Conservation (phyloP, 1,140 invertebrate species). For the Steinernema feltiae region DNA sequence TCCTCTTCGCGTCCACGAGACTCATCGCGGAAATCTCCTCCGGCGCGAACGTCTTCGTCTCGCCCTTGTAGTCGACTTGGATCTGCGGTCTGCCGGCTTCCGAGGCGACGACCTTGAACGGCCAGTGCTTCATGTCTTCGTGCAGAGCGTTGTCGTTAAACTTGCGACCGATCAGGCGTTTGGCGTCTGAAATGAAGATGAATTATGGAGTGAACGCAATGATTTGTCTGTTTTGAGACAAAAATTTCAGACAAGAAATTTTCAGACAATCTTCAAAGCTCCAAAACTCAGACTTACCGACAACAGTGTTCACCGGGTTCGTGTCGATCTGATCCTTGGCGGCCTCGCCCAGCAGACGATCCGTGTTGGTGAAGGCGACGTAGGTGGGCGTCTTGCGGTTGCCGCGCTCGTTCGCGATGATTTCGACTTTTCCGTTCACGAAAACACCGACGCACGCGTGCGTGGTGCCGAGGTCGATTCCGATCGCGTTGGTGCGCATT, state of each 20-base stretch:
- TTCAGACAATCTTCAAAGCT: no score
- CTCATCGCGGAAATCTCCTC: conserved; percentile 88
- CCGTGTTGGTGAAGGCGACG: conserved; percentile 91
- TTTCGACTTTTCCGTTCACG: conserved; percentile 79
- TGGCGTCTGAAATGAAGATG: conserved; percentile 64
- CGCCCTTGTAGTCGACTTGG: conserved; percentile 70
- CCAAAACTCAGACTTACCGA: conserved; percentile 50
- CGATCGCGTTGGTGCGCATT: conserved; percentile 54
- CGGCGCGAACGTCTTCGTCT: conserved; percentile 80
- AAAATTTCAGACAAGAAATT: no score
- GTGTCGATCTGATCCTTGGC: conserved; percentile 81
- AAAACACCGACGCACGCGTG: conserved; percentile 65
- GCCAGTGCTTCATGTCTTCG: conserved; percentile 85
- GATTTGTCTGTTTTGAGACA: no score
- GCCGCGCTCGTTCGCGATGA: conserved; percentile 90
- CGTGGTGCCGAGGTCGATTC: conserved; percentile 63
- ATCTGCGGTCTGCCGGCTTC: conserved; percentile 56
- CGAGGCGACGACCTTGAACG: conserved; percentile 65
- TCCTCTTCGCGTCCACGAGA: conserved; percentile 62
- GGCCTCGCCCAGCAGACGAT: conserved; percentile 88
- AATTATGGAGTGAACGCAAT: no score
- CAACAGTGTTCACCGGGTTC: conserved; percentile 74
- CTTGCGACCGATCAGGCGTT: conserved; percentile 80
- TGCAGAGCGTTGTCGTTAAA: conserved; percentile 83
- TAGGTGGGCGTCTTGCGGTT: conserved; percentile 94